phyloP scores from a whole-genome alignment of 2,113 vertebrate genomes.

The Furnarius figulus region DNA sequence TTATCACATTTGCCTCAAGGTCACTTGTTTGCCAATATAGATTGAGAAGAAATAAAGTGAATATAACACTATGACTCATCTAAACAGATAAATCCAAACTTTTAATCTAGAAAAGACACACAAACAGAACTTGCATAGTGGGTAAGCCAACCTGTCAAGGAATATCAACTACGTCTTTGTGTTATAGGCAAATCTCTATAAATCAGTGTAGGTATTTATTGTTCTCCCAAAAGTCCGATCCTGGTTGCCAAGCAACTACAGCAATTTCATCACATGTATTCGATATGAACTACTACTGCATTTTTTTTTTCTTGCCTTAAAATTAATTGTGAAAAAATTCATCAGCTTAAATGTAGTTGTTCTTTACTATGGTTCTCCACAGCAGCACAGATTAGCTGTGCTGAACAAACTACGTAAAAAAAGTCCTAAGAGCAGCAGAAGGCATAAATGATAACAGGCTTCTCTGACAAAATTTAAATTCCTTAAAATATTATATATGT shows the following conservation, averaged over 20 bases:
- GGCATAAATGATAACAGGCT: background rate
- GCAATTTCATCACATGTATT: background rate
- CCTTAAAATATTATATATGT: background rate
- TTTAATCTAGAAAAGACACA: background rate
- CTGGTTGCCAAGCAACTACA: conserved; percentile 2
- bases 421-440: background rate
- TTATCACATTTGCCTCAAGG: background rate
- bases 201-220: background rate
- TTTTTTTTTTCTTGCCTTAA: conserved; percentile 12
- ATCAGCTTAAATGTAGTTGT: background rate
- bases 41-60: background rate
- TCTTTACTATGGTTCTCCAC: background rate
- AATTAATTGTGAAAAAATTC: background rate
- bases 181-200: background rate
- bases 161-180: background rate
- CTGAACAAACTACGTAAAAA: background rate
- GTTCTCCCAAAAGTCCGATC: background rate
- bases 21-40: background rate
- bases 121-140: fast-evolving
- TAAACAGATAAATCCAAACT: background rate
- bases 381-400: background rate
- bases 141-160: background rate
- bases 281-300: background rate
- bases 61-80: background rate
- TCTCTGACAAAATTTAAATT: background rate